These are phyloP conservation scores for Ormyrus nitidulus DNA, from an alignment of 2,888 invertebrate species.

Conservation along the genomic window DNA sequence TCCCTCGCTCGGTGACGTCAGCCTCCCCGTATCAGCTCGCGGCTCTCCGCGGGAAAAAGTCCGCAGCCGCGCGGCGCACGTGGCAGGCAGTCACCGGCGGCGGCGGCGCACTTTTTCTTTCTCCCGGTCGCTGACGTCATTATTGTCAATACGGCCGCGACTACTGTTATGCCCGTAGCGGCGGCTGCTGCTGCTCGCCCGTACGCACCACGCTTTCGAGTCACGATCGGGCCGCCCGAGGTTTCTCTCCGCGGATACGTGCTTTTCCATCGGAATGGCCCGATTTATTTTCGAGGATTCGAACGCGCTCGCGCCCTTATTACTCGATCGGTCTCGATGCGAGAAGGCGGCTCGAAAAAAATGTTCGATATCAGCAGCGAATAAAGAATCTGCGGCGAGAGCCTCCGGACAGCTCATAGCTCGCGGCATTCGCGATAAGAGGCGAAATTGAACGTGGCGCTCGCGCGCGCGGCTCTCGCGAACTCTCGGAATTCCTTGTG, in stretches of 20 bases:
- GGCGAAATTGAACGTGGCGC: neutral
- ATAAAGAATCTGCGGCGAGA: neutral
- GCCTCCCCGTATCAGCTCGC: neutral
- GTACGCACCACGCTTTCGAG: too few relatives aligned
- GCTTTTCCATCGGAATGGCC: too few relatives aligned
- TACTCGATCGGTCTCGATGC: too few relatives aligned
- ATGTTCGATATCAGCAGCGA: too few relatives aligned
- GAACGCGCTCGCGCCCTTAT: too few relatives aligned
- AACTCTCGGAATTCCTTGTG: neutral
- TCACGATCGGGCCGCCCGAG: too few relatives aligned
- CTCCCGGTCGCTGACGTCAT: constrained; percentile 34
- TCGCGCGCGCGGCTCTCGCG: neutral
- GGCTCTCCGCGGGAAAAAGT: neutral
- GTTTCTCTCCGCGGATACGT: too few relatives aligned
- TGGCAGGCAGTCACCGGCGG: neutral
- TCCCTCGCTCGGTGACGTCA: neutral
- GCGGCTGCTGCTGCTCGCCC: too few relatives aligned
- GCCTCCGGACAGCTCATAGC: neutral
- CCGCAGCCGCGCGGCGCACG: constrained; percentile 1
- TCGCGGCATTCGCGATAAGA: neutral
- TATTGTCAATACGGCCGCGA: constrained; percentile 38
- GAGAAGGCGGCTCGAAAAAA: neutral
- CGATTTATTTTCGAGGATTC: too few relatives aligned
- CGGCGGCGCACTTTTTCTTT: constrained; percentile 13
- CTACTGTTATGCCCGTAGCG: constrained; percentile 1